Percentiles rank a stretch among this genome's conserved stretches.
Conservation (phyloP, 2,797 vertebrate genomes). For the Onychomys leucogaster region DNA sequence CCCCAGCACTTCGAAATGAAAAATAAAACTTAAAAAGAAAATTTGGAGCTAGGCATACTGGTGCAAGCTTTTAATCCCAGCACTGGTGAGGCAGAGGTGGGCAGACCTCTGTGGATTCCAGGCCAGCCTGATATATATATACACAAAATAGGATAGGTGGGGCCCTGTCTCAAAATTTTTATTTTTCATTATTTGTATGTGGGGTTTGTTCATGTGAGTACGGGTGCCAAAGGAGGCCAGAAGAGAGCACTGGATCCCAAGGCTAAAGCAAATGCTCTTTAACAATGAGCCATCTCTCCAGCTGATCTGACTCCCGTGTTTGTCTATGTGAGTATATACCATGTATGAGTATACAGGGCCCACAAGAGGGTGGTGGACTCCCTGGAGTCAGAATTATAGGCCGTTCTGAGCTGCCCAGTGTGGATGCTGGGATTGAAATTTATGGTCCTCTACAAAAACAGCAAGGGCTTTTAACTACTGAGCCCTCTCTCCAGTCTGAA, state of each 20-base stretch:
- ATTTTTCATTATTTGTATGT: background rate
- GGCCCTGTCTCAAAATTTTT: too few relatives aligned
- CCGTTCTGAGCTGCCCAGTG: background rate
- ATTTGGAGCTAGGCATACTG: background rate
- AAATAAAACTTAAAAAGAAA: background rate
- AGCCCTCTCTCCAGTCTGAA: background rate
- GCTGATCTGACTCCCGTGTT: background rate
- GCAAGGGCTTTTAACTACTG: background rate
- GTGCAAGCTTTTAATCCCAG: background rate
- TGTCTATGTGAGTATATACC: background rate
- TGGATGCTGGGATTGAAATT: background rate
- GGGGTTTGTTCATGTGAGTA: background rate
- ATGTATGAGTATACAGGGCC: background rate
- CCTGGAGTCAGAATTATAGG: background rate
- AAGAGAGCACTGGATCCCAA: too few relatives aligned
- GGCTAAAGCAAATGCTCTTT: background rate
- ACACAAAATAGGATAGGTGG: too few relatives aligned
- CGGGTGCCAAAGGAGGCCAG: background rate
- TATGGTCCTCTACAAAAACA: background rate
- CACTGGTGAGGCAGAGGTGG: background rate
- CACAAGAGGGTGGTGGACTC: background rate
- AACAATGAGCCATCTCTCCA: background rate
- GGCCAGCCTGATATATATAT: background rate
- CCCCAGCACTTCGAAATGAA: background rate
- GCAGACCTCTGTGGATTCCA: background rate